phyloP scores from a whole-genome alignment of 2,113 vertebrate genomes.

The Datnioides undecimradiatus region DNA sequence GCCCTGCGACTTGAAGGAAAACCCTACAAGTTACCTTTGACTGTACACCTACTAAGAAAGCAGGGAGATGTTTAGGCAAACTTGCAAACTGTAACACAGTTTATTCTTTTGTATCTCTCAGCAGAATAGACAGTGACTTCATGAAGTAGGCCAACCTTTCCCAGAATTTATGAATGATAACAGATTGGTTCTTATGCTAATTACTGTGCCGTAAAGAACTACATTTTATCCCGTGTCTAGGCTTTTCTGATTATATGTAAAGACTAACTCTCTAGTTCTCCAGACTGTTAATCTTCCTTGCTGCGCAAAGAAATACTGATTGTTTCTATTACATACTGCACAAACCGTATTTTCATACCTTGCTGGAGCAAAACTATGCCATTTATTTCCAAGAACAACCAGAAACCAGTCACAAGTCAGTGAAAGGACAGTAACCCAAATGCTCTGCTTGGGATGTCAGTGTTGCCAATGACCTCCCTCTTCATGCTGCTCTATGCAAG shows the following conservation, averaged over 20 bases:
- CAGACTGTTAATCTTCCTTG: neutral
- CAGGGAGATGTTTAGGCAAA: neutral
- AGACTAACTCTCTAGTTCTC: neutral
- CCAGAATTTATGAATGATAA: slow-evolving; percentile 14
- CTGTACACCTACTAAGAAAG: neutral
- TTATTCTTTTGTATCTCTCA: neutral
- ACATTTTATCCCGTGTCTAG: neutral
- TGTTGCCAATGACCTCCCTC: slow-evolving; percentile 36
- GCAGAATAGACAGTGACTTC: neutral
- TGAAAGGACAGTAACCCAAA: slow-evolving; percentile 1
- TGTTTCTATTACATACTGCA: neutral
- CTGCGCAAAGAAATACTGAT: neutral
- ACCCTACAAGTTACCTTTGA: neutral
- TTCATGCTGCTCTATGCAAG: slow-evolving; percentile 49
- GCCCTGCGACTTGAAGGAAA: too few relatives aligned
- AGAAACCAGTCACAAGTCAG: too few relatives aligned
- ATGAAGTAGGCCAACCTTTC: neutral
- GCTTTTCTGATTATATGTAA: neutral
- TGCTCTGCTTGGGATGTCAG: slow-evolving; percentile 13
- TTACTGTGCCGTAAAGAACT: neutral
- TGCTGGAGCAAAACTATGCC: neutral
- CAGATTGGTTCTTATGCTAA: neutral
- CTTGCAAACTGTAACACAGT: neutral
- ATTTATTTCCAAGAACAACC: neutral
- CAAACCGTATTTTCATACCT: neutral